Base-by-base conservation (phyloP, 2,888 invertebrate species). In the Kuschelorhynchus macadamiae region DNA sequence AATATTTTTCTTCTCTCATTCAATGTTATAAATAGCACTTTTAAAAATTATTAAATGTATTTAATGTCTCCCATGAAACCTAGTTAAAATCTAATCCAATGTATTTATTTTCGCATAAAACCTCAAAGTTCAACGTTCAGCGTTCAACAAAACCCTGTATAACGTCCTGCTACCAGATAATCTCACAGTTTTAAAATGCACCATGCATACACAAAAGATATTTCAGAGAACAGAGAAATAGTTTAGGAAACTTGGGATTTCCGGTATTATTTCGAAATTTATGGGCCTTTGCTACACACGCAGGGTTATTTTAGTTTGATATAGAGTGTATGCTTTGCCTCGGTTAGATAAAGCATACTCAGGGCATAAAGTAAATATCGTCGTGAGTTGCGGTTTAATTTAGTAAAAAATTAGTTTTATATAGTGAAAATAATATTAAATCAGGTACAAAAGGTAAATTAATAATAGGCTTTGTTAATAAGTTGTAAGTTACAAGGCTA, bases 231-330 rank as follows among this genome's bases (percentile, higher is more conserved):
- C 42, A 52, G 67, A 62, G 67, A 52, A 67, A 67, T 67, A 67
- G 62, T 67, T 67, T 42, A 49, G 67, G 62, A 56, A 67, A 67
- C 62, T 67, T 63, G 52, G 53, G 50, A 56, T 63, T 67, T 67
- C 67, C 67, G 67, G 67, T 67, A 57, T 62, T 62, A 67, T 63
- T 63, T 57, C 32, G 62, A 67, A 67, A 67, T 67, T 67, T 67
- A 67, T 67, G 67, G 46, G 25, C 57, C 52, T 44, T 42, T 67
- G 63, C 30, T 63, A 25, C 44, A 57, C 62, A 62, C 62, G 56
- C 67, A 60, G 67, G 44, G 57, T 41, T 62, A 55, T 62, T 56
- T 62, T 57, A 49, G 36, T 62, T 56, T 67, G 49, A 67, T 62
- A 67, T 62, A 67, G 17, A 62, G 57, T 67, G 63, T 67, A 63